Percentiles rank a stretch among this genome's conserved stretches.
phyloP scores from a whole-genome alignment of 1,140 invertebrate genomes.

The Aphaenogaster rudis region DNA sequence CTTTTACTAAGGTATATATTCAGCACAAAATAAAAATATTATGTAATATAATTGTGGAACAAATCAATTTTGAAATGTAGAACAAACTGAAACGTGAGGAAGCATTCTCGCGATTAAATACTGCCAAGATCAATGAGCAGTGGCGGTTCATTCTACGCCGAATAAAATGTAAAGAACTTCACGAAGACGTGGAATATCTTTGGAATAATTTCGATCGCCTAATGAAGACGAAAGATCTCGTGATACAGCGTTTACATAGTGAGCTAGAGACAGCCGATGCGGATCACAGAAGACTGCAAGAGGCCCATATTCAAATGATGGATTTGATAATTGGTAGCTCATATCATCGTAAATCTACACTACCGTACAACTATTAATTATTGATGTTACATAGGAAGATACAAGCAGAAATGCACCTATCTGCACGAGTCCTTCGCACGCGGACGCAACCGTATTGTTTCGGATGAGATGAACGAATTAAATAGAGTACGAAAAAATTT shows the following conservation, averaged over 20 bases:
- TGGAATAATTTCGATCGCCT: conserved; percentile 88
- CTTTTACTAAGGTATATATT: conserved; percentile 91
- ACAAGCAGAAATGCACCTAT: conserved; percentile 86
- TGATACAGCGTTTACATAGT: conserved; percentile 89
- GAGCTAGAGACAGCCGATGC: conserved; percentile 90
- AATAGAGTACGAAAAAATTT: conserved; percentile 70
- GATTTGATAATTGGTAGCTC: conserved; percentile 89
- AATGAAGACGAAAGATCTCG: conserved; percentile 89
- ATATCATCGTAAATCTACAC: background rate
- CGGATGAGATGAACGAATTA: conserved; percentile 75
- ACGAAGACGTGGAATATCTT: conserved; percentile 89
- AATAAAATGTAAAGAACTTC: conserved; percentile 92
- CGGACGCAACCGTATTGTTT: conserved; percentile 78
- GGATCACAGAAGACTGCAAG: conserved; percentile 90
- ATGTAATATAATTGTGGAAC: conserved; percentile 3
- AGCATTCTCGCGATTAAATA: conserved; percentile 91
- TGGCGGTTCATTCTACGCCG: conserved; percentile 92
- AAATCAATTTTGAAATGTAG: conserved; percentile 84
- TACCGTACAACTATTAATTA: conserved; percentile 19
- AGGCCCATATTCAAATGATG: conserved; percentile 90
- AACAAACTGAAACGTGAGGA: conserved; percentile 94
- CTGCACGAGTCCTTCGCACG: conserved; percentile 87
- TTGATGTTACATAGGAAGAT: conserved; percentile 81
- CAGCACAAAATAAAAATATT: conserved; percentile 8
- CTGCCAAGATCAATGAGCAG: conserved; percentile 94